A percentile compares a stretch with the other conserved stretches of the same genome.
phyloP scores from a whole-genome alignment of 1,140 invertebrate species.

The Drosophila carrolli region DNA sequence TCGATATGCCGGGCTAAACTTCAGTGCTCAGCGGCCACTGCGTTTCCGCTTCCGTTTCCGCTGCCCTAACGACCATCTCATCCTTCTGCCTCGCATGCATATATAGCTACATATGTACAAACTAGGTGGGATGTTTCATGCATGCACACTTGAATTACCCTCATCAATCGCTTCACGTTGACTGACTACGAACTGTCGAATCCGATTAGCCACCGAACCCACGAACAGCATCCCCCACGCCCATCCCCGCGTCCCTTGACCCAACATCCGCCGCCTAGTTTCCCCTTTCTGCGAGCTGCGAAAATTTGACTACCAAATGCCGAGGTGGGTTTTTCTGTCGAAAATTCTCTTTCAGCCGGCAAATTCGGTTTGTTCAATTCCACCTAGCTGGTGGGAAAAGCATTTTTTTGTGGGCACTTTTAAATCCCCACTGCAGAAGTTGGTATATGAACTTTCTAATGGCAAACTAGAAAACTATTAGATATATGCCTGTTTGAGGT shows the following conservation, averaged over 20 bases:
- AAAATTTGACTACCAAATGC: conserved; percentile 74
- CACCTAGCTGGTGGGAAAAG: neutral
- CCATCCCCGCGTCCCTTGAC: too few species aligned
- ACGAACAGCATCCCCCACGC: neutral
- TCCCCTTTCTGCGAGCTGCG: conserved; percentile 21
- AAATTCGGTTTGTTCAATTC: neutral
- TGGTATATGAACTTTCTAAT: too few species aligned
- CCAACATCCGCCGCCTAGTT: conserved; percentile 16
- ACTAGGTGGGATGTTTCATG: conserved; percentile 46
- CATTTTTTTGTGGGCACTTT: neutral
- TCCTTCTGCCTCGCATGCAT: conserved; percentile 6
- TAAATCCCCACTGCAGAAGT: neutral
- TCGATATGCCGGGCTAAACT: conserved; percentile 55
- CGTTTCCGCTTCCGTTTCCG: conserved; percentile 56
- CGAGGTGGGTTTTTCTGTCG: conserved; percentile 47
- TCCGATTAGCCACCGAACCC: conserved; percentile 68
- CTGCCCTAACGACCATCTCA: conserved; percentile 43
- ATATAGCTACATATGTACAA: conserved; percentile 2
- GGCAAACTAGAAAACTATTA: too few species aligned
- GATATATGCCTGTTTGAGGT: too few species aligned
- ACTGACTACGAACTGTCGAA: conserved; percentile 71
- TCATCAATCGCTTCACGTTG: conserved; percentile 77
- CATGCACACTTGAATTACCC: conserved; percentile 70
- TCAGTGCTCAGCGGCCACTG: conserved; percentile 37
- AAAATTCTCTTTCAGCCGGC: conserved; percentile 6